Base-by-base conservation (phyloP, 37 sponge, comb jelly and placozoan species). In the Halichondria panicea region DNA sequence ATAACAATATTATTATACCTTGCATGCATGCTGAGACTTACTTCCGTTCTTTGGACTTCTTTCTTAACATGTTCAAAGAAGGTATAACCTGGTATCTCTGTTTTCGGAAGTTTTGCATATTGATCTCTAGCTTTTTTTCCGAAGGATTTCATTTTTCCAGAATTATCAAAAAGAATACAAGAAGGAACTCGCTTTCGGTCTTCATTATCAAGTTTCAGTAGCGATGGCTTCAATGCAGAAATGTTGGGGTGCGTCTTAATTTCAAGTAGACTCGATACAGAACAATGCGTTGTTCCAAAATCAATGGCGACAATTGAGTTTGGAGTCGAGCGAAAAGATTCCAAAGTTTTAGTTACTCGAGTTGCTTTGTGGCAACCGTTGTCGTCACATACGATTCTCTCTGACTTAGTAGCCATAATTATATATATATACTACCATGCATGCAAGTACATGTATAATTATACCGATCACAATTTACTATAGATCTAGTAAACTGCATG, bases 1-100 rank as follows among this genome's bases (percentile, higher is more conserved):
- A 8, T 59, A 8, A n/a, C 18, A 59, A 8, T 24, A 18, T 8
- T 12, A 24, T 24, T 59, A 58, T 24, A n/a, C 12, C 60, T n/a
- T 19, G 25, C 60, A 24, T 22, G 22, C 6, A 24, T 11, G 18
- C 27, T 58, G 25, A 7, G 2, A 1, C 25, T 65, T 52, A 75
- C 83, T 68, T 66, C 44, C 39, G 74, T 76, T 8, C 56, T 43
- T n/a, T 74, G 83, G 1, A 83, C 43, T 35, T 74, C 39, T 76
- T 75, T 83, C 50, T 83, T 83, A 24, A 75, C 68, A 25, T 74
- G 46, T 57, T 83, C 83, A 67, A 83, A 83, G 43, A 57, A 83
- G 24, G 54, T 25, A 32, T 54, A 74, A 1, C 56, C 41, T 21
- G 22, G 37, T n/a, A n/a, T 45, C 0, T 74, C 48, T 21, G 3